These are phyloP conservation scores for Dreissena polymorpha DNA, from an alignment of 1,140 invertebrate species.

Conservation along the genomic window DNA sequence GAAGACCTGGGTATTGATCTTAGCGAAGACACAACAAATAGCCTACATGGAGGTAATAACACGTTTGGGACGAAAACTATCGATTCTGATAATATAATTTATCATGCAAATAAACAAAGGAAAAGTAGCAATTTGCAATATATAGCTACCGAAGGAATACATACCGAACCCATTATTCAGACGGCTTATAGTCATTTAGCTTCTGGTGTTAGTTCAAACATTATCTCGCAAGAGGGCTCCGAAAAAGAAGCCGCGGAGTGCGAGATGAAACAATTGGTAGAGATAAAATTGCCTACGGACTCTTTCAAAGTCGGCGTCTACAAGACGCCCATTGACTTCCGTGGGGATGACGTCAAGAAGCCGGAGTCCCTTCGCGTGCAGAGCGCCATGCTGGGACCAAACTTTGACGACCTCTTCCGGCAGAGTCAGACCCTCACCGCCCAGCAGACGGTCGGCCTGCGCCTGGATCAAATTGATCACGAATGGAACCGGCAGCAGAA, in stretches of 20 bases:
- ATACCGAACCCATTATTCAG: background rate
- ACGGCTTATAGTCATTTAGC: background rate
- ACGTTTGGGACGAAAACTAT: conserved; percentile 47
- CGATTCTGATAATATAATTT: conserved; percentile 52
- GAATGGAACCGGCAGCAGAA: conserved; percentile 65
- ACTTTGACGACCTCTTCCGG: conserved; percentile 63
- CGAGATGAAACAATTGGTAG: background rate
- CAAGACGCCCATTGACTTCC: conserved; percentile 19
- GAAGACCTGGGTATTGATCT: conserved; percentile 52
- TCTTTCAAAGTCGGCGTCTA: background rate
- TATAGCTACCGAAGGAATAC: background rate
- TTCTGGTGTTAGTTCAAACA: no score
- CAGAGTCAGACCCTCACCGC: conserved; percentile 47
- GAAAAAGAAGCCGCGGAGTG: background rate
- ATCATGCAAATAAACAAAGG: conserved; percentile 43
- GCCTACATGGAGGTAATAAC: conserved; percentile 40
- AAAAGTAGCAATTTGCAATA: conserved; percentile 12
- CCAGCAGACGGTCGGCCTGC: conserved; percentile 50
- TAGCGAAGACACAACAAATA: conserved; percentile 39
- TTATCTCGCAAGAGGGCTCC: no score
- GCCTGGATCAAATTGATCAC: conserved; percentile 63
- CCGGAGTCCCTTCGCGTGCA: conserved; percentile 29
- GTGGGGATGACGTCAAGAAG: conserved; percentile 39
- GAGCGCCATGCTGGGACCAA: conserved; percentile 46
- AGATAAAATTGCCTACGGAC: conserved; percentile 5